Percentiles rank a stretch among this genome's conserved stretches.
These are phyloP conservation scores for Chrysopilus asiliformis DNA, from an alignment of 2,888 invertebrate genomes.

Conservation along the genomic window DNA sequence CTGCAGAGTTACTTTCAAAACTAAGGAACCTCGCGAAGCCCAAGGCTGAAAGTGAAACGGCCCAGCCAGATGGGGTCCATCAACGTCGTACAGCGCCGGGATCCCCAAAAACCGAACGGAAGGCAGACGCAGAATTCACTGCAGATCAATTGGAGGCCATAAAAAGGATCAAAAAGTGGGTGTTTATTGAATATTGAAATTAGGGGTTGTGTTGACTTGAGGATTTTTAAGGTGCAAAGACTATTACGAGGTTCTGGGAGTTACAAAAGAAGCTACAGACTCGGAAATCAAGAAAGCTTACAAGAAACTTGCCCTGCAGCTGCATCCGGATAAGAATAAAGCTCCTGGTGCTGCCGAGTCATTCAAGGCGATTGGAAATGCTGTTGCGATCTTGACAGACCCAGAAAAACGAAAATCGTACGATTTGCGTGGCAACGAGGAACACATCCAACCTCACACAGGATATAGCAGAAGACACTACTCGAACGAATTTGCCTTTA, in stretches of 20 bases:
- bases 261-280: slow-evolving; percentile 50
- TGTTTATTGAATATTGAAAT: too few relatives aligned
- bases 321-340: slow-evolving; percentile 75
- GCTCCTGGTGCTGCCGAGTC: slow-evolving; percentile 70
- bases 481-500: slow-evolving; percentile 44
- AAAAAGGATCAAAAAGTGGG: too few relatives aligned
- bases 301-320: slow-evolving; percentile 59
- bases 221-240: slow-evolving; percentile 47
- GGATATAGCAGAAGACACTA: slow-evolving; percentile 2
- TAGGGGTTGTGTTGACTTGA: too few relatives aligned
- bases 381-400: slow-evolving; percentile 63
- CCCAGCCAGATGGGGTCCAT: too few relatives aligned
- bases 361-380: slow-evolving; percentile 72
- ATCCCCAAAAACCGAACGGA: too few relatives aligned
- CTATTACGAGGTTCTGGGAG: slow-evolving; percentile 63
- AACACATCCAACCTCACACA: slow-evolving; percentile 4
- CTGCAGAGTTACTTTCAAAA: too few relatives aligned
- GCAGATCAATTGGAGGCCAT: too few relatives aligned
- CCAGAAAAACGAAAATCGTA: slow-evolving; percentile 59
- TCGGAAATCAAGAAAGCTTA: slow-evolving; percentile 58
- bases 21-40: too few relatives aligned
- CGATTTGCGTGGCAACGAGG: slow-evolving; percentile 38
- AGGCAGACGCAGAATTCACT: too few relatives aligned
- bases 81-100: too few relatives aligned
- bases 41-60: too few relatives aligned